These are phyloP conservation scores for Pseudoatta argentina DNA, from an alignment of 1,140 invertebrate genomes.

Conservation along the genomic window DNA sequence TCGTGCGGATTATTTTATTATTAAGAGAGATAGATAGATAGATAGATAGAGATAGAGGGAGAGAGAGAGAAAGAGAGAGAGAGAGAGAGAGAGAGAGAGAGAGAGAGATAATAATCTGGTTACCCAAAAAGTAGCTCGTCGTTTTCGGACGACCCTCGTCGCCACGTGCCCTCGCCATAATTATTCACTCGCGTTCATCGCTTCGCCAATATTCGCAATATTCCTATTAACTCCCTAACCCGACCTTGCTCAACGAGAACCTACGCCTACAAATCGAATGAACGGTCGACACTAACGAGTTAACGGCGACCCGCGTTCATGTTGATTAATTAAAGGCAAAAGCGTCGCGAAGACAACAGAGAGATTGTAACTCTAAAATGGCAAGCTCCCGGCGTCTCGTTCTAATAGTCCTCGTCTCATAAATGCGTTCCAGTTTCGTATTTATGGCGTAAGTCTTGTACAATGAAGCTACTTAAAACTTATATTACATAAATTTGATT, in stretches of 20 bases:
- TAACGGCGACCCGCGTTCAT: slow-evolving; percentile 71
- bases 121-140: slow-evolving; percentile 26
- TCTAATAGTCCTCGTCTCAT: not conserved
- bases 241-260: slow-evolving; percentile 75
- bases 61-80: not conserved
- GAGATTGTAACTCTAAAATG: not conserved
- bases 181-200: slow-evolving; percentile 75
- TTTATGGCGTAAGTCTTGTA: not conserved
- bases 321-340: slow-evolving; percentile 57
- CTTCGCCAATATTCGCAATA: slow-evolving; percentile 80
- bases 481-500: not conserved
- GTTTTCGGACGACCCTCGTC: slow-evolving; percentile 59
- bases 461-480: slow-evolving; percentile 5
- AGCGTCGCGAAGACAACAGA: slow-evolving; percentile 10
- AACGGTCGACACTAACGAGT: slow-evolving; percentile 74
- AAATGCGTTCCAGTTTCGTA: not conserved
- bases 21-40: not conserved
- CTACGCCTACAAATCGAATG: slow-evolving; percentile 78
- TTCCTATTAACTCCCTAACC: slow-evolving; percentile 76
- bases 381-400: not conserved
- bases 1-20: not conserved
- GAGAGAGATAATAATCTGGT: slow-evolving; percentile 12
- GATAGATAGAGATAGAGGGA: not conserved
- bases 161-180: slow-evolving; percentile 67
- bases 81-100: not conserved